Percentiles rank a stretch among this genome's conserved stretches.
Evolutionary conservation across 2,888 invertebrate genomes (phyloP).

Genomic region (Macaria liturata): DNA sequence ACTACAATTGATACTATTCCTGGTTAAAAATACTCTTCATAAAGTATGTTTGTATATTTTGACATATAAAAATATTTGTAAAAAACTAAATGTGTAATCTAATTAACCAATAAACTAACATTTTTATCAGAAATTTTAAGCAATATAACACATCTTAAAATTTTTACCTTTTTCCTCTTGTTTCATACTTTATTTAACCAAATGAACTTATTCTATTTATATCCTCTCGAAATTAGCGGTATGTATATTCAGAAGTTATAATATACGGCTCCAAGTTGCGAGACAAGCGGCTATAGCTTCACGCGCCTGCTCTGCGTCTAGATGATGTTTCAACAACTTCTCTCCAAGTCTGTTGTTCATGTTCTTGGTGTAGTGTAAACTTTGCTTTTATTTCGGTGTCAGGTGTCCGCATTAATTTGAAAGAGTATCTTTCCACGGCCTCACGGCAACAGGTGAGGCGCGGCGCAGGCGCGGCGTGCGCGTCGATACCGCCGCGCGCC

Average conservation of each 20-base stretch:
- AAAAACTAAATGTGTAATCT: no score
- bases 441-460: conserved; percentile 78
- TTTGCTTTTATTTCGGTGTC: conserved; percentile 74
- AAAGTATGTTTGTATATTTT: no score
- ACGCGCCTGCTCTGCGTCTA: conserved; percentile 1
- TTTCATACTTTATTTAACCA: no score
- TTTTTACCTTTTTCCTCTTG: no score
- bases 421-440: conserved; percentile 79
- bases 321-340: conserved; percentile 31
- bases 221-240: conserved; percentile 3
- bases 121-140: no score
- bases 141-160: no score
- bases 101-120: no score
- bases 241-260: conserved; percentile 16
- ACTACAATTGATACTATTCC: no score
- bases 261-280: conserved; percentile 19
- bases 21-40: no score
- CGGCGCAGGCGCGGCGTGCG: conserved; percentile 75
- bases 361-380: conserved; percentile 41
- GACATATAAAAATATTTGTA: no score
- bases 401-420: conserved; percentile 77
- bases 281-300: conserved; percentile 13
- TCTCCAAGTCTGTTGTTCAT: conserved; percentile 21
- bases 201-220: conserved; percentile 4
- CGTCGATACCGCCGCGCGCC: conserved; percentile 70